phyloP scores from a whole-genome alignment of 2,888 invertebrate genomes.

The Troides helena region DNA sequence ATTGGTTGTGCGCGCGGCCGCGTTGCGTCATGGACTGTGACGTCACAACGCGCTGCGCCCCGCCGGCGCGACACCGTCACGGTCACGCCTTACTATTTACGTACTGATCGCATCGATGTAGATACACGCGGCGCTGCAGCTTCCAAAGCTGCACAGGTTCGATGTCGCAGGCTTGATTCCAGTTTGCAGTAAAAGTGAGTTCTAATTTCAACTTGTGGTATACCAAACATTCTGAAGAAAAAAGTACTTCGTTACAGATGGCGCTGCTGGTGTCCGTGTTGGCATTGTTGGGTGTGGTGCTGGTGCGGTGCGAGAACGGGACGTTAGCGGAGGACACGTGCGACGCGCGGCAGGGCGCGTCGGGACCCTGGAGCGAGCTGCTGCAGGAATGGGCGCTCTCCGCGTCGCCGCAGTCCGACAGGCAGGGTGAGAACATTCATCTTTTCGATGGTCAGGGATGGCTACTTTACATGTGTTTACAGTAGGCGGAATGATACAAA shows the following conservation, averaged over 20 bases:
- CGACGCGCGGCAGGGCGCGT: slow-evolving; percentile 39
- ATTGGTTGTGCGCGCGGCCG: neutral
- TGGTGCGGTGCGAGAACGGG: slow-evolving; percentile 41
- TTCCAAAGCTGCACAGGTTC: too few species aligned
- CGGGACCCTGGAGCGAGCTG: slow-evolving; percentile 81
- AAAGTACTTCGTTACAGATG: slow-evolving; percentile 35
- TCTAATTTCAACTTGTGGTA: too few species aligned
- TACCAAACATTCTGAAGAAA: too few species aligned
- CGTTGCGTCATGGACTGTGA: slow-evolving; percentile 2
- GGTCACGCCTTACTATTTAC: slow-evolving; percentile 12
- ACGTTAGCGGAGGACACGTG: slow-evolving; percentile 35
- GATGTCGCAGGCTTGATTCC: too few species aligned
- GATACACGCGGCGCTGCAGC: too few species aligned
- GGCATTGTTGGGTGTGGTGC: slow-evolving; percentile 31
- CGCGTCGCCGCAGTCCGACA: slow-evolving; percentile 49
- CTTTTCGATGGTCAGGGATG: too few species aligned
- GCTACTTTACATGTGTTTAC: too few species aligned
- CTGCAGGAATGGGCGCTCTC: slow-evolving; percentile 83
- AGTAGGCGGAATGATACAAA: too few species aligned
- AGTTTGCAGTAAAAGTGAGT: too few species aligned
- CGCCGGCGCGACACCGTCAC: slow-evolving; percentile 2
- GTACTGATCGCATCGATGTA: neutral
- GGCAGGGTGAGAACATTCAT: slow-evolving; percentile 52
- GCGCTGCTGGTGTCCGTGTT: slow-evolving; percentile 20
- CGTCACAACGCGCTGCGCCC: neutral